Percentiles rank a stretch among this genome's conserved stretches.
phyloP scores from a whole-genome alignment of 2,113 vertebrate genomes.

The Enhydra lutris region DNA sequence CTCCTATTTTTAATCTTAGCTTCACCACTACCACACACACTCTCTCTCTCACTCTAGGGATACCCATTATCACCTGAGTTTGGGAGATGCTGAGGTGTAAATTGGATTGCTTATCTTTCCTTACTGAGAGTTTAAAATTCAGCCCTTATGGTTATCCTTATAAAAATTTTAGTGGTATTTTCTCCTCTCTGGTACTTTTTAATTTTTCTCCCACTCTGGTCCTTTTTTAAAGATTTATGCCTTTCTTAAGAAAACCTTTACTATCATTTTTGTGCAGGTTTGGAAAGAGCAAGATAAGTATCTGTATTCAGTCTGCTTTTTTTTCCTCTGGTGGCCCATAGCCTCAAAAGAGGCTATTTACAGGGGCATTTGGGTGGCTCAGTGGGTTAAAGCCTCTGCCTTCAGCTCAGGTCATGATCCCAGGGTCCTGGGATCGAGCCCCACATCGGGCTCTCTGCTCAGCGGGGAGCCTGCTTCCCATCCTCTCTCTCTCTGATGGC shows the following conservation, averaged over 20 bases:
- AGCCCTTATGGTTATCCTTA: background rate
- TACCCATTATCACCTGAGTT: background rate
- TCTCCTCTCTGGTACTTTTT: background rate
- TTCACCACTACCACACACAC: background rate
- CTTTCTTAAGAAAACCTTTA: background rate
- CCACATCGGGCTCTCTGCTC: too few species aligned
- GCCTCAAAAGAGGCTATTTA: background rate
- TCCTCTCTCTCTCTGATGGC: too few species aligned
- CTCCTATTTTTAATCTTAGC: conserved; percentile 3
- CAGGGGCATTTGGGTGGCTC: too few species aligned
- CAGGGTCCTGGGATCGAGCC: too few species aligned
- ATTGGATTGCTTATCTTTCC: conserved; percentile 4
- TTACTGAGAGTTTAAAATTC: background rate
- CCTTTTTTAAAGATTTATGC: background rate
- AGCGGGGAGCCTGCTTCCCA: too few species aligned
- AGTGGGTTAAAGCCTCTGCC: too few species aligned
- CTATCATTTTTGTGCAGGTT: background rate
- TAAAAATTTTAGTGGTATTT: background rate
- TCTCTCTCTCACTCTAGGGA: background rate
- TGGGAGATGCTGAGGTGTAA: background rate
- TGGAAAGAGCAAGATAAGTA: background rate
- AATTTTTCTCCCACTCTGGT: background rate
- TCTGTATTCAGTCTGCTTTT: background rate
- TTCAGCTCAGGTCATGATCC: too few species aligned
- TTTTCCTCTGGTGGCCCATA: background rate